Conservation (phyloP, 2,113 vertebrate genomes). For the Corydoras maculifer region DNA sequence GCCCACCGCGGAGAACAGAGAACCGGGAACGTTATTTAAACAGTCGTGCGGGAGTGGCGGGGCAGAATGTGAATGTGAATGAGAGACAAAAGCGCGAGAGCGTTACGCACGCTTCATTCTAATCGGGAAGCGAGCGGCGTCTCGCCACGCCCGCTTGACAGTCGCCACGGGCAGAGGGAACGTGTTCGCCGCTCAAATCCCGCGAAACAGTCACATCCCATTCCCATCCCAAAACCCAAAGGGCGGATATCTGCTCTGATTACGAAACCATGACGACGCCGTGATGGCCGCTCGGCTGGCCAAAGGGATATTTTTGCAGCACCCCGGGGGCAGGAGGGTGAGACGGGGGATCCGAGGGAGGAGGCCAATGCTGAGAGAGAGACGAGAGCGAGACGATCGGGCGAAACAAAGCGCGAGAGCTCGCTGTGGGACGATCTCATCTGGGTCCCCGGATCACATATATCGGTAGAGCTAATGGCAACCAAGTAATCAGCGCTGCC, state of each 20-base stretch:
- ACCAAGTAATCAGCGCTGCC: no score
- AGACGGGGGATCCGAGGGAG: neutral
- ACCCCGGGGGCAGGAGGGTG: neutral
- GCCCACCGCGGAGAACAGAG: conserved; percentile 17
- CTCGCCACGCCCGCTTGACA: conserved; percentile 25
- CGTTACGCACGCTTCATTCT: conserved; percentile 28
- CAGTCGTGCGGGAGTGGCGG: conserved; percentile 30
- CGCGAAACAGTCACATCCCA: no score
- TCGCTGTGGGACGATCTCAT: no score
- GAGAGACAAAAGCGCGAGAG: conserved; percentile 9
- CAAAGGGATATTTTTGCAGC: no score
- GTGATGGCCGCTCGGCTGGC: no score
- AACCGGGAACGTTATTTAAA: conserved; percentile 41
- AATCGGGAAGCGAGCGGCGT: conserved; percentile 19
- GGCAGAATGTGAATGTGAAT: conserved; percentile 34
- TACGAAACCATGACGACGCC: no score
- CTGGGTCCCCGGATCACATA: no score
- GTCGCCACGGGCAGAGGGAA: neutral
- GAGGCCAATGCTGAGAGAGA: neutral
- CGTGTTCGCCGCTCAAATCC: neutral
- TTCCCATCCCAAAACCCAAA: no score
- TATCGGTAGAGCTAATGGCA: no score
- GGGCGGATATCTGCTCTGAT: no score
- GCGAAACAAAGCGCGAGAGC: no score
- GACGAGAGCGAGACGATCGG: neutral